phyloP scores from a whole-genome alignment of 2,113 vertebrate genomes.

The Panurus biarmicus region DNA sequence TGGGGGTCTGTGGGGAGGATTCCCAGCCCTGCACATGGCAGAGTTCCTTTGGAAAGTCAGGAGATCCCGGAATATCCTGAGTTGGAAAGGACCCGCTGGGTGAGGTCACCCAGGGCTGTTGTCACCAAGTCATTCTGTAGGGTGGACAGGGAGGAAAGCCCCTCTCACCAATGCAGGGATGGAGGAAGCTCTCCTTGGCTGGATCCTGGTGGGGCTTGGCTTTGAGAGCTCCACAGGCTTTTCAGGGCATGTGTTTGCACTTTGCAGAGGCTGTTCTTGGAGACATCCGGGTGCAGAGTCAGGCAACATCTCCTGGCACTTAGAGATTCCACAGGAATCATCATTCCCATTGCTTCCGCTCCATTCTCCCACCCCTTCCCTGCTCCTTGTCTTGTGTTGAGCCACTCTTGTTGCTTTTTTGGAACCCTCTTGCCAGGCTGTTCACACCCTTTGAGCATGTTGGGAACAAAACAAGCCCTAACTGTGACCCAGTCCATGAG shows the following conservation, averaged over 20 bases:
- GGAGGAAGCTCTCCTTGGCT: background rate
- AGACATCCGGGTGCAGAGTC: background rate
- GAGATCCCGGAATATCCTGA: background rate
- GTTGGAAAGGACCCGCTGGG: fast-evolving
- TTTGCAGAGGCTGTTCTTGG: background rate
- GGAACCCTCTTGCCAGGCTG: background rate
- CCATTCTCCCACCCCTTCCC: background rate
- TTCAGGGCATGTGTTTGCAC: background rate
- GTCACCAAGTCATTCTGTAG: background rate
- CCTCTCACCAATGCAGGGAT: background rate
- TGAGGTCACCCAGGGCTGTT: background rate
- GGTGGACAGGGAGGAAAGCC: background rate
- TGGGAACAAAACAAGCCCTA: background rate
- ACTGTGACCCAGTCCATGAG: background rate
- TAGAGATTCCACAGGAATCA: background rate
- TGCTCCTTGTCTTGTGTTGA: fast-evolving
- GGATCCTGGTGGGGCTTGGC: background rate
- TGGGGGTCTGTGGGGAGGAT: background rate
- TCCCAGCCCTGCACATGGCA: fast-evolving
- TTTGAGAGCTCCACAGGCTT: background rate
- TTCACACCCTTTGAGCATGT: background rate
- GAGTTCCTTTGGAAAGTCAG: background rate
- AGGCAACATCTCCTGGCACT: fast-evolving
- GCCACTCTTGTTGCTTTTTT: background rate
- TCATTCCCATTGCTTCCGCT: fast-evolving